Conservation (phyloP, 2,888 invertebrate species). For the Apamea anceps region DNA sequence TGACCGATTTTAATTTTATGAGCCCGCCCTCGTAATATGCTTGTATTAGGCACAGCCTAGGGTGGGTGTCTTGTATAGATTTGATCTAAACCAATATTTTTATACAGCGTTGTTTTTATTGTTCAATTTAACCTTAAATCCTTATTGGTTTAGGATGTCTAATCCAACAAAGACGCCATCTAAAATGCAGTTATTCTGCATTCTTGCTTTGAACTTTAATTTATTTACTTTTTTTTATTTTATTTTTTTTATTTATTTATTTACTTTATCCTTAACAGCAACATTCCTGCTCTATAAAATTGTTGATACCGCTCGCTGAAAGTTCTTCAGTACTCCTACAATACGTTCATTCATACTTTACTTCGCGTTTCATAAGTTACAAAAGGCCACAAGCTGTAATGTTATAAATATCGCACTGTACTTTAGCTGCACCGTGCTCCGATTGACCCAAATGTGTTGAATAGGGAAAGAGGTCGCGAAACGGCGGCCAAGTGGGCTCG, state of each 20-base stretch:
- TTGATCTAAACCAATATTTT: background rate
- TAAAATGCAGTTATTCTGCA: too few species aligned
- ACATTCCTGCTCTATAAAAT: constrained; percentile 8
- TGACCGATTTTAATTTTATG: constrained; percentile 23
- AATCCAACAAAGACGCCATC: background rate
- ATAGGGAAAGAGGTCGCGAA: constrained; percentile 74
- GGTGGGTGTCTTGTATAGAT: background rate
- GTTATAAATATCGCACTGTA: constrained; percentile 56
- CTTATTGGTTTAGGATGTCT: background rate
- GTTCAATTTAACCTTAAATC: background rate
- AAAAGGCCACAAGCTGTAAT: constrained; percentile 44
- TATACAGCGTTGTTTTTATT: background rate
- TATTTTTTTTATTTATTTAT: too few species aligned
- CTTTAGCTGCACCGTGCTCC: constrained; percentile 65
- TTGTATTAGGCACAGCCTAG: background rate
- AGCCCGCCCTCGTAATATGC: constrained; percentile 7
- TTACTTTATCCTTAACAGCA: background rate
- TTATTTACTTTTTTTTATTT: too few species aligned
- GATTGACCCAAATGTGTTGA: constrained; percentile 81
- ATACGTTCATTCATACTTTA: constrained; percentile 56
- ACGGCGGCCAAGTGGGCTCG: constrained; percentile 64
- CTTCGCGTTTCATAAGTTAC: constrained; percentile 41
- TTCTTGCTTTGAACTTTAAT: too few species aligned
- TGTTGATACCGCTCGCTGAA: constrained; percentile 15
- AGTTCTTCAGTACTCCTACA: constrained; percentile 22